phyloP scores from a whole-genome alignment of 2,888 invertebrate genomes.

The Pherbina coryleti region DNA sequence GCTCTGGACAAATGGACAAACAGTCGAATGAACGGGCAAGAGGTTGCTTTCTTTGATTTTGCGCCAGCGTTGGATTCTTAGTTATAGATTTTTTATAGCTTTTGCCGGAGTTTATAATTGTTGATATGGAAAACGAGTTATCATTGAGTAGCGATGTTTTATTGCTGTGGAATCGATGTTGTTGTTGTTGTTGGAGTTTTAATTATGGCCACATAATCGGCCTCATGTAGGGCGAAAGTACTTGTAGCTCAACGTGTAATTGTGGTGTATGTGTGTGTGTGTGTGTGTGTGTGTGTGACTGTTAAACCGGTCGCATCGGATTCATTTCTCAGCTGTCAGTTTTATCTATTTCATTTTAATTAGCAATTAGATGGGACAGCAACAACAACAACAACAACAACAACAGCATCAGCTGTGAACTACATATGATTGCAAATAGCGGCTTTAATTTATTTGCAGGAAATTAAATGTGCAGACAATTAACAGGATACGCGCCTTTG shows the following conservation, averaged over 20 bases:
- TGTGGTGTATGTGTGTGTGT: not conserved
- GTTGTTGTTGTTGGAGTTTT: not conserved
- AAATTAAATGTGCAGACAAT: not conserved
- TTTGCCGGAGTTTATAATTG: not conserved
- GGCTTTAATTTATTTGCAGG: not conserved
- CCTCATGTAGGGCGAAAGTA: slow-evolving; percentile 21
- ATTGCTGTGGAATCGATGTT: not conserved
- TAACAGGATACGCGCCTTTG: not conserved
- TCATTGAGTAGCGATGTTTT: slow-evolving; percentile 16
- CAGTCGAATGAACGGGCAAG: too few relatives aligned
- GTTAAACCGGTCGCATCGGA: not conserved
- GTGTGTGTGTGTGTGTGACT: not conserved
- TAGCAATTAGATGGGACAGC: slow-evolving; percentile 15
- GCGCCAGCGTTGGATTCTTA: not conserved
- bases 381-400: not conserved
- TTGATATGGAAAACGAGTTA: slow-evolving; percentile 27
- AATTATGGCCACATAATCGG: slow-evolving; percentile 9
- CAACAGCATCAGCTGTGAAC: not conserved
- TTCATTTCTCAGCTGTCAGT: slow-evolving; percentile 2
- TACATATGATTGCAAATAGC: not conserved
- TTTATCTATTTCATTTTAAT: slow-evolving; percentile 25
- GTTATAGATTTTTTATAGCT: slow-evolving; percentile 17
- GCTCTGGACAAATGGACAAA: not conserved
- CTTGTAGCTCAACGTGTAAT: not conserved
- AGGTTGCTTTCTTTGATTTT: slow-evolving; percentile 10